Base-by-base conservation (phyloP, 2,888 invertebrate genomes). In the Drosophila aldrichi region DNA sequence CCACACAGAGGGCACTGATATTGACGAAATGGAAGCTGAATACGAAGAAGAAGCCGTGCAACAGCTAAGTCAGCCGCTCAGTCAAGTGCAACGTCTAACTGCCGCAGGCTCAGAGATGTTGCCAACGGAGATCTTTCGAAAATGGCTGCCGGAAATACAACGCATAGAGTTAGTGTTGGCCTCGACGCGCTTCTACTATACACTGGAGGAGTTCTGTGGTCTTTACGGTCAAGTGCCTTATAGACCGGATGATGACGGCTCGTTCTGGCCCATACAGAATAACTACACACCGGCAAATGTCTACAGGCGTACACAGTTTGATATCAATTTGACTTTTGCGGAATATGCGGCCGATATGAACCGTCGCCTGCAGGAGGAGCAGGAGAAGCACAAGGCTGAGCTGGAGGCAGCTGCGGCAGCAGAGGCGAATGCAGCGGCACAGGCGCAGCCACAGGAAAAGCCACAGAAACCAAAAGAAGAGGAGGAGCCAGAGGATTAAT, bases 261-360 rank as follows among this genome's bases (percentile, higher is more conserved):
- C 74, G 6, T 79, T 81, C 62, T 92, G 92, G 92, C 92, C 92
- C 46, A 77, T 90, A 20, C 80, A 81, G 60, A 85, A 89, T 36
- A 91, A 90, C 22, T 91, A 88, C 59, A 74, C 81, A 4, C 92
- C 92, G 5, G 51, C 82, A 3, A 74, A 82, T 10, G 80, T 91
- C 25, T 92, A 91, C 64, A 64, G 74, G 20, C 88, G 90, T 16
- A 82, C 90, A 0, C 80, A 77, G 1, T 92, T 80, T 46, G 92
- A 92, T 71, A 90, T 92, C 0, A 92, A 92, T 67, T 67, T 92
- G 43, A 92, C 91, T 2, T 92, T 92, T 57, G 61, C 74, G 16
- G 81, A 88, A 3, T 89, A 91, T 55, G 86, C 77, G 2, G 77
- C 77, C 4, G 82, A 82, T 0, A 86, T 81, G 74, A 40, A 25